Conservation (phyloP, 2,113 vertebrate species). For the Bathybates hornii region DNA sequence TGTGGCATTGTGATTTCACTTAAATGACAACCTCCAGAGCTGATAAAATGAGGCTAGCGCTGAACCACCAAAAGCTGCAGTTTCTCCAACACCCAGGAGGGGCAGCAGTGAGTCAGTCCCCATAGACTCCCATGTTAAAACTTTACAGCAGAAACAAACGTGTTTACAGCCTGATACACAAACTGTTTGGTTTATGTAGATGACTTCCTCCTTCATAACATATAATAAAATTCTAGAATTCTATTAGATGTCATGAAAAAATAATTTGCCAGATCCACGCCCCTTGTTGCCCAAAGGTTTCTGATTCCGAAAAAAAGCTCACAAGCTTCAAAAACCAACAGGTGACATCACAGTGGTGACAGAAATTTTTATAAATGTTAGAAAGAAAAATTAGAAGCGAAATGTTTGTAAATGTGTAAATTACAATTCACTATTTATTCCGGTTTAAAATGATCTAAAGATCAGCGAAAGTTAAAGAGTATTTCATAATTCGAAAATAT, state of each 20-base stretch:
- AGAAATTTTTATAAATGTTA: not conserved
- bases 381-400: not conserved
- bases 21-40: not conserved
- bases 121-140: not conserved
- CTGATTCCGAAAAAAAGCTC: not conserved
- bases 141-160: not conserved
- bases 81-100: not conserved
- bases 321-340: not conserved
- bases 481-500: not conserved
- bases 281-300: fast-evolving
- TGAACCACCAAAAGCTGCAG: not conserved
- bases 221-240: not conserved
- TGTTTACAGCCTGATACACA: not conserved
- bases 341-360: not conserved
- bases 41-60: not conserved
- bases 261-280: not conserved
- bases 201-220: not conserved
- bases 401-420: not conserved
- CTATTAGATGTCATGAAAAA: not conserved
- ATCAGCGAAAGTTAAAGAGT: fast-evolving
- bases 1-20: not conserved
- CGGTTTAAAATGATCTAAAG: not conserved
- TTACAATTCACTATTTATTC: not conserved
- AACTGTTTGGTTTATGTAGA: not conserved
- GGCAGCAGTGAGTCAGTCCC: not conserved